phyloP scores from a whole-genome alignment of 2,113 vertebrate genomes.

The Sylvilagus bachmani region DNA sequence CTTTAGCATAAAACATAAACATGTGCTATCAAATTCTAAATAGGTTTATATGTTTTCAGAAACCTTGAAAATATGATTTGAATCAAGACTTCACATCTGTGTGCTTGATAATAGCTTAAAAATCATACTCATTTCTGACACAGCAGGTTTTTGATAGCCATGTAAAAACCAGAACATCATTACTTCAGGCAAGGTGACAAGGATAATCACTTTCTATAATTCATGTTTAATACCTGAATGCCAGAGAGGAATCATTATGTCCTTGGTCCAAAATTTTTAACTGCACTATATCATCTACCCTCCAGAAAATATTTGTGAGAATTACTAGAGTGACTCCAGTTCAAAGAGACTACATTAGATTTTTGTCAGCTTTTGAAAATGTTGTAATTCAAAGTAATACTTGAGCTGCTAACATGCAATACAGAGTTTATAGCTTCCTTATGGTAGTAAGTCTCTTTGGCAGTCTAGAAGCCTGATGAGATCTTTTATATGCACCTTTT shows the following conservation, averaged over 20 bases:
- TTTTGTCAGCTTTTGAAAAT: constrained; percentile 71
- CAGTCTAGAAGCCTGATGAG: constrained; percentile 38
- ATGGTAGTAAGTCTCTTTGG: constrained; percentile 57
- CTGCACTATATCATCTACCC: constrained; percentile 36
- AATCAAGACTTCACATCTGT: constrained; percentile 74
- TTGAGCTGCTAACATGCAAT: constrained; percentile 64
- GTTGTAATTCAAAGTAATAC: constrained; percentile 69
- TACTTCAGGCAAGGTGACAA: constrained; percentile 95
- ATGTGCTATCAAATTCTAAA: not conserved
- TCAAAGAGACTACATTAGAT: constrained; percentile 58
- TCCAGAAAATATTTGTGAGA: constrained; percentile 78
- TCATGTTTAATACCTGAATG: constrained; percentile 94
- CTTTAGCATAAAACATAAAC: not conserved
- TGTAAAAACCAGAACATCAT: constrained; percentile 91
- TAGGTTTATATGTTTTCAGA: constrained; percentile 57
- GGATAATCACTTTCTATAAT: constrained; percentile 92
- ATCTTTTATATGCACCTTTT: constrained; percentile 65
- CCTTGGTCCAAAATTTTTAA: constrained; percentile 90
- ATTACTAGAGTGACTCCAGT: constrained; percentile 66
- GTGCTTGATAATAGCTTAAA: constrained; percentile 86
- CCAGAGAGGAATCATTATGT: constrained; percentile 85
- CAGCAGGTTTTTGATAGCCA: constrained; percentile 92
- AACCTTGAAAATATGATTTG: constrained; percentile 80
- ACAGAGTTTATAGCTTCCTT: constrained; percentile 64
- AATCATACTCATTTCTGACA: constrained; percentile 92